These are phyloP conservation scores for Plectropomus leopardus DNA, from an alignment of 2,113 vertebrate species.

Conservation along the genomic window DNA sequence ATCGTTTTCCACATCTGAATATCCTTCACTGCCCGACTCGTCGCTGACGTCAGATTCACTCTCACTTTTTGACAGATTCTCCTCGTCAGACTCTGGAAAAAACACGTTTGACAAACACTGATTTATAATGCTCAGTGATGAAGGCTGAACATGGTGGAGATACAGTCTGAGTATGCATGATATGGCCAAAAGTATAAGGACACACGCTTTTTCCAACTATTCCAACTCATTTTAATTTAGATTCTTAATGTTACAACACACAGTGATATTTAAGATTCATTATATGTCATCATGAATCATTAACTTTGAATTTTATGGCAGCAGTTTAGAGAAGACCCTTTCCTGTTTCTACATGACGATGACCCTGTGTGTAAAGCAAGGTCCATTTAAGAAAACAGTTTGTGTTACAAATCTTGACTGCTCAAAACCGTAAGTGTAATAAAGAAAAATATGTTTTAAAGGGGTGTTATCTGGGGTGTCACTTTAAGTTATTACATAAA, in stretches of 20 bases:
- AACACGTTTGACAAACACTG: not conserved
- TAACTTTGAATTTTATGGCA: too few species aligned
- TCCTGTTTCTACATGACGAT: too few species aligned
- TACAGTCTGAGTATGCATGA: too few species aligned
- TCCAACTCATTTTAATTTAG: too few species aligned
- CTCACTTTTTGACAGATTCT: accelerated
- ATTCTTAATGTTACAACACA: not conserved
- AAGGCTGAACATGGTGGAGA: not conserved
- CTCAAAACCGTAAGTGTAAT: too few species aligned
- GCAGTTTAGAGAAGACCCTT: too few species aligned
- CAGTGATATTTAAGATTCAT: not conserved
- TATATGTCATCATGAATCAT: too few species aligned
- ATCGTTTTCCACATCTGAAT: conserved; percentile 1
- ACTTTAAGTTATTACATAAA: not conserved
- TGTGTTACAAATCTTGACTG: too few species aligned
- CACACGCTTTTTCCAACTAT: not conserved
- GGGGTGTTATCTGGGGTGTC: too few species aligned
- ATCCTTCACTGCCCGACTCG: not conserved
- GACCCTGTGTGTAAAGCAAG: too few species aligned
- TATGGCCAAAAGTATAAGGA: not conserved
- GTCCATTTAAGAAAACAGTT: too few species aligned
- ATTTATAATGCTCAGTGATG: not conserved
- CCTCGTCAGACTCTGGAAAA: conserved; percentile 16
- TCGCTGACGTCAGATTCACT: not conserved
- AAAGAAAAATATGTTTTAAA: not conserved